Conservation (phyloP, 2,888 invertebrate species). For the Macrophya alboannulata region DNA sequence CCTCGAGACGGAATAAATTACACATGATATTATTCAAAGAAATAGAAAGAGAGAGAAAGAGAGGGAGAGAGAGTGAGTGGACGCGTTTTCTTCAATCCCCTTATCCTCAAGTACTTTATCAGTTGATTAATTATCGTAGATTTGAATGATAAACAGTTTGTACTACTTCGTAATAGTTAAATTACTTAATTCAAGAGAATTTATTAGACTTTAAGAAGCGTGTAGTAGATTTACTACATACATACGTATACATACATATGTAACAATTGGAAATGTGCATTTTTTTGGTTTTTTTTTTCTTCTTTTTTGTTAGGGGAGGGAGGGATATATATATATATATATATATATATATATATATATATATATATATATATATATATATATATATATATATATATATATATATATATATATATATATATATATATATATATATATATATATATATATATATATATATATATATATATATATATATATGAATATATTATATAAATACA, state of each 20-base stretch:
- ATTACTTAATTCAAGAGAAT: constrained; percentile 36
- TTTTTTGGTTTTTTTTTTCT: not conserved
- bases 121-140: not conserved
- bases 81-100: not conserved
- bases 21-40: not conserved
- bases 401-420: not conserved
- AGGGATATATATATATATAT: not conserved
- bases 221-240: constrained; percentile 18
- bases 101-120: not conserved
- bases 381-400: constrained; percentile 9
- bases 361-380: not conserved
- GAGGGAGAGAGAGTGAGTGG: too few relatives aligned
- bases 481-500: constrained; percentile 9
- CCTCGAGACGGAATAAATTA: not conserved
- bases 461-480: not conserved
- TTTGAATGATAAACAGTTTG: not conserved
- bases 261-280: constrained; percentile 12
- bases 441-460: constrained; percentile 10
- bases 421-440: not conserved
- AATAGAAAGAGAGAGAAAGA: not conserved
- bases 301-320: not conserved
- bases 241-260: not conserved
- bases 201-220: constrained; percentile 33
- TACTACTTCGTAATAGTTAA: not conserved
- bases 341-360: not conserved